Evolutionary conservation across 2,797 vertebrate species (phyloP), one percentile per base, ranked within the genome.

Genomic region (Linurgus olivaceus): DNA sequence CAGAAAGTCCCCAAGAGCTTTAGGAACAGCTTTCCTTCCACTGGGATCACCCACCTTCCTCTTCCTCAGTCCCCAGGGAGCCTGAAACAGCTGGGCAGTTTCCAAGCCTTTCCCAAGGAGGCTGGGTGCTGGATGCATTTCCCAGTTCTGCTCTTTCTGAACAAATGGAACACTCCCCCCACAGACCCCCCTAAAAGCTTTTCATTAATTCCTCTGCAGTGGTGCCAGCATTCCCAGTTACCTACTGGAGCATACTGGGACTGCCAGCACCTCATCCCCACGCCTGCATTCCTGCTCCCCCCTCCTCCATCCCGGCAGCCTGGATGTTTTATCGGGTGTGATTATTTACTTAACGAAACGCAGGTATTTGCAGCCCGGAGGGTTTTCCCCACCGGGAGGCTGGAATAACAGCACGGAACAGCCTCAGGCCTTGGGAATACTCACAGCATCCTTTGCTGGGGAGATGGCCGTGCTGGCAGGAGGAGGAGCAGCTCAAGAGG

Each of bases 401-500:
- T 96, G 94, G 72, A 87, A 86, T 80, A 92, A 94, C 84, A 87
- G 50, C 88, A 21, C 9, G 0, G 73, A 77, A 13, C 75, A 83
- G 90, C 90, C 44, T 7, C 44, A 21, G 83, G 83, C 90, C 77
- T 13, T 26, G 94, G 76, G 94, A 94, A 70, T 18, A 59, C 77
- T 61, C 90, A 87, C 83, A 93, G 86, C 90, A 93, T 78, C 88
- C 74, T 59, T 58, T 19, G n/a, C 55, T 45, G 6, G 79, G 79
- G 93, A 86, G 88, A 78, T 33, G 88, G 86, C 4, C 1, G 10
- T 31, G 29, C 79, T 57, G 71, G 74, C 37, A 83, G 70, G 83
- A 96, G 95, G 91, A 94, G 94, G 83, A 11, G 90, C 83, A 89
- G 86, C 75, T 85, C 77, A 61, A 93, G 92, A 86, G 91, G 54